Evolutionary conservation across 2,888 invertebrate genomes (phyloP).

Genomic region (Polymixis lichenea): DNA sequence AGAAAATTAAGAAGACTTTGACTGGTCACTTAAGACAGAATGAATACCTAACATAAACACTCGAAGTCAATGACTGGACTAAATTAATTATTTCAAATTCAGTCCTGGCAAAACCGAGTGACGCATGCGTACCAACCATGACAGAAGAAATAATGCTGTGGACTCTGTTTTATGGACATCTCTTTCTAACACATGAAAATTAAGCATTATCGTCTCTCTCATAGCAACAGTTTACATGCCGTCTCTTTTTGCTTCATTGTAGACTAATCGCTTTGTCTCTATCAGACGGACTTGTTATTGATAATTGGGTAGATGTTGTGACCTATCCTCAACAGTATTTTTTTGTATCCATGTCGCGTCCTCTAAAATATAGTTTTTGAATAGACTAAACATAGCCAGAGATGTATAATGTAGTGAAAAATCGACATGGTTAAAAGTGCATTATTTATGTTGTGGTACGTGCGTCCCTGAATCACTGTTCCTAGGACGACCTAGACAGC

Average conservation of each 20-base stretch:
- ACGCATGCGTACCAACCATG: conserved; percentile 89
- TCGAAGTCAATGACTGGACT: conserved; percentile 4
- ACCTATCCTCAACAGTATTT: conserved; percentile 60
- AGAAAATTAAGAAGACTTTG: not conserved
- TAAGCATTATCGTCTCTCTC: conserved; percentile 68
- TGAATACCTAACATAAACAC: not conserved
- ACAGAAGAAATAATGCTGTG: conserved; percentile 77
- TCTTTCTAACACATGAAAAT: conserved; percentile 69
- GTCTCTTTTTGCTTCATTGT: conserved; percentile 65
- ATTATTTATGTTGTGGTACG: conserved; percentile 51
- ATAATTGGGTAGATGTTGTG: conserved; percentile 71
- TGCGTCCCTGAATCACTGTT: conserved; percentile 72
- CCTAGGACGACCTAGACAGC: conserved; percentile 75
- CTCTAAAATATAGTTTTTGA: not conserved
- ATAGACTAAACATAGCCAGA: conserved; percentile 15
- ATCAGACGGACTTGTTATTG: conserved; percentile 78
- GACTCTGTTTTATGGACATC: conserved; percentile 78
- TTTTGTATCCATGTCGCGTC: conserved; percentile 70
- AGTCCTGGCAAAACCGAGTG: conserved; percentile 79
- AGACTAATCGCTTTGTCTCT: conserved; percentile 67
- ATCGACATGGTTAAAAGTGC: conserved; percentile 23
- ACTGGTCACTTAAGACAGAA: not conserved
- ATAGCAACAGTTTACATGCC: conserved; percentile 77
- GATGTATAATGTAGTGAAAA: conserved; percentile 43
- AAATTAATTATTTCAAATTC: conserved; percentile 63